phyloP scores from a whole-genome alignment of 2,888 invertebrate genomes.

The Lutraria lutraria region DNA sequence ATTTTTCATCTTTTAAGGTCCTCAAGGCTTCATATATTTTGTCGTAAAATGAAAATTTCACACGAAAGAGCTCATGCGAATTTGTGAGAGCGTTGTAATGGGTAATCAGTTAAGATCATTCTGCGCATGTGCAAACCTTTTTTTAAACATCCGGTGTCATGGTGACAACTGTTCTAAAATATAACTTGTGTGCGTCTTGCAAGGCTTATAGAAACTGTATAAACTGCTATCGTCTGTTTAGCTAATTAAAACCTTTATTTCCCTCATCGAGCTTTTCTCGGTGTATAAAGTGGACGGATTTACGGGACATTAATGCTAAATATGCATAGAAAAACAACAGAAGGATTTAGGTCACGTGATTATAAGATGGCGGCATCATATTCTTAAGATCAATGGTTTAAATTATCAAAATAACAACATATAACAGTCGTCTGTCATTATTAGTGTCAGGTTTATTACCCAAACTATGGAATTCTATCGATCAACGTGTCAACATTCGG shows the following conservation, averaged over 20 bases:
- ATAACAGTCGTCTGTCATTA: not conserved
- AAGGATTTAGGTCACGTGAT: not conserved
- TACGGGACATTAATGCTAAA: not conserved
- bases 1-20: too few species aligned
- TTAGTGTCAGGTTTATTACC: constrained; percentile 13
- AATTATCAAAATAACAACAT: constrained; percentile 15
- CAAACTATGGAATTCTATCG: not conserved
- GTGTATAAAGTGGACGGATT: not conserved
- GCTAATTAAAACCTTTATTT: too few species aligned
- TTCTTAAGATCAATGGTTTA: not conserved
- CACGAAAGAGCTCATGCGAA: too few species aligned
- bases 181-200: too few species aligned
- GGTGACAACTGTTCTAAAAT: too few species aligned
- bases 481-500: not conserved
- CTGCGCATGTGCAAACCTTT: too few species aligned
- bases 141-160: too few species aligned
- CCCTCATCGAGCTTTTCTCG: not conserved
- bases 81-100: too few species aligned
- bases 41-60: too few species aligned
- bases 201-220: not conserved
- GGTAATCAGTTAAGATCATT: too few species aligned
- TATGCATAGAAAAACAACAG: not conserved
- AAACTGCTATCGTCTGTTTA: not conserved
- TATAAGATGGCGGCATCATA: not conserved
- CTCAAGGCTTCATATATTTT: too few species aligned